Evolutionary conservation across 2,113 vertebrate genomes (phyloP).

Genomic region (Datnioides undecimradiatus): DNA sequence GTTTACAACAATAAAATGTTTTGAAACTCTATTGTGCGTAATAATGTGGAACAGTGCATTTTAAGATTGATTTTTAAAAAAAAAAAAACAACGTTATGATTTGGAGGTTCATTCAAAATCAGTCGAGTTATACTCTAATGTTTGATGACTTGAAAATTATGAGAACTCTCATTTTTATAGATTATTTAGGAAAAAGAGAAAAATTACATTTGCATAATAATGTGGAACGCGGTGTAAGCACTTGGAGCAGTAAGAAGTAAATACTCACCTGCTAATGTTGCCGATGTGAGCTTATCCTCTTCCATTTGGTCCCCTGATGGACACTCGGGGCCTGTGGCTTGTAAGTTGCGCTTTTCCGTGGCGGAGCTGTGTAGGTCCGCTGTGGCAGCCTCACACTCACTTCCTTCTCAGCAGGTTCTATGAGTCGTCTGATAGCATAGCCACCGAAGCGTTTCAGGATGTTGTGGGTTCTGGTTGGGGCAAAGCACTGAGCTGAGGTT

Average conservation of each 20-base stretch:
- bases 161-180: too few species aligned
- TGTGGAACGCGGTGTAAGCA: too few species aligned
- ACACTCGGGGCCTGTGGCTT: not conserved
- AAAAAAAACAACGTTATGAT: too few species aligned
- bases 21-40: too few species aligned
- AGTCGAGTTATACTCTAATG: too few species aligned
- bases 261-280: not conserved
- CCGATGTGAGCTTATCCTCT: not conserved
- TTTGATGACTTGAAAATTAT: too few species aligned
- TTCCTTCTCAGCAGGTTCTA: not conserved
- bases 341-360: not conserved
- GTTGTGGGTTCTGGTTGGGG: not conserved
- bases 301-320: conserved; percentile 1
- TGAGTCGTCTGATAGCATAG: conserved; percentile 44
- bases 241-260: not conserved
- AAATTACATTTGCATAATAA: too few species aligned
- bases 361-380: not conserved
- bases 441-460: conserved; percentile 56
- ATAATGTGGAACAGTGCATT: too few species aligned
- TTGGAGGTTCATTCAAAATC: too few species aligned
- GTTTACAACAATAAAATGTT: too few species aligned
- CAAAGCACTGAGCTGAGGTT: not conserved
- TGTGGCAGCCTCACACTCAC: not conserved
- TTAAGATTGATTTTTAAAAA: too few species aligned
- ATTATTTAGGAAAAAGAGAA: too few species aligned